Conservation (phyloP, 1,140 invertebrate genomes). For the Cherax destructor region DNA sequence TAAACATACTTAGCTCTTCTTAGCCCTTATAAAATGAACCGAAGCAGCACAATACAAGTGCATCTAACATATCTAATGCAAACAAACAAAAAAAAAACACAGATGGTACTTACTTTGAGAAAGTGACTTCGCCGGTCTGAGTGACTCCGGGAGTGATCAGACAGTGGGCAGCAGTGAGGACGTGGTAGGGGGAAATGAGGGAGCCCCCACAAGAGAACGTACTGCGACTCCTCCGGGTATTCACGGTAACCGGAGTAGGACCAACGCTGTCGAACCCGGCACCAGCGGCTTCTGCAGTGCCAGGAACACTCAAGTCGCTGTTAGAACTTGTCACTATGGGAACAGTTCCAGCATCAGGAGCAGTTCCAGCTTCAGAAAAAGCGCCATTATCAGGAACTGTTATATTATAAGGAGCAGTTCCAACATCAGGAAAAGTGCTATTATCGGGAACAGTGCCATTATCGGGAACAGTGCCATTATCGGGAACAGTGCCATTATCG, state of each 20-base stretch:
- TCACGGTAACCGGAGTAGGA: conserved; percentile 19
- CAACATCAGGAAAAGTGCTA: neutral
- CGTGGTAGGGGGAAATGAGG: conserved; percentile 18
- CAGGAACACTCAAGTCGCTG: neutral
- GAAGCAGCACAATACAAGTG: too few relatives aligned
- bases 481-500: too few relatives aligned
- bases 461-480: too few relatives aligned
- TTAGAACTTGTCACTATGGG: too few relatives aligned
- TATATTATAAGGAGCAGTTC: neutral
- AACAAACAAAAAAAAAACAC: too few relatives aligned
- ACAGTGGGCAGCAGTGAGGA: conserved; percentile 30
- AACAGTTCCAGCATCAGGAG: too few relatives aligned
- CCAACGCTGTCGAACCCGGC: neutral
- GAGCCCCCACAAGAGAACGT: conserved; percentile 31
- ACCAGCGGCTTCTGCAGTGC: neutral
- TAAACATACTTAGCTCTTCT: too few relatives aligned
- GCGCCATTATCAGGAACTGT: too few relatives aligned
- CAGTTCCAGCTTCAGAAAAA: too few relatives aligned
- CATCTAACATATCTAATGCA: too few relatives aligned
- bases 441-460: too few relatives aligned
- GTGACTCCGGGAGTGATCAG: neutral
- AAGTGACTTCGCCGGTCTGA: neutral
- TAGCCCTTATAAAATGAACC: too few relatives aligned
- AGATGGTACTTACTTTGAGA: conserved; percentile 10
- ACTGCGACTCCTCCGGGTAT: neutral